Base-by-base conservation (phyloP, 2,797 vertebrate species). In the Enteromius unitaeniatus region DNA sequence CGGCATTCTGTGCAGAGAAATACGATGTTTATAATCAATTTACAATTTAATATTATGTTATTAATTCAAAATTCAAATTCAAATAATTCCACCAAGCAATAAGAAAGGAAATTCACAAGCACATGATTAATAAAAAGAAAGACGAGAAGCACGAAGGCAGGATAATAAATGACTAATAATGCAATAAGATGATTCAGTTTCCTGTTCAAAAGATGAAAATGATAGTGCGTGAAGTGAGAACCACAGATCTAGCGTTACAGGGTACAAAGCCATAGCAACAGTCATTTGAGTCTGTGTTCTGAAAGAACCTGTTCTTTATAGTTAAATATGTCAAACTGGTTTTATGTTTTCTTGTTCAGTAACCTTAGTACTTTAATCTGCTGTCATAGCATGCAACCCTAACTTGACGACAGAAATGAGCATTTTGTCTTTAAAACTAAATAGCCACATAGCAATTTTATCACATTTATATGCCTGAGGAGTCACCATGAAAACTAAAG, bases 1-100 rank as follows among this genome's bases (percentile, higher is more conserved):
- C 89, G 75, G 84, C 93, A 90, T 62, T 78, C 88, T 90, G 78
- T 3, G 5, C 6, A 10, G 78, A 6, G 34, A 64, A 19, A 69
- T 45, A 3, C 6, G 8, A 53, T 21, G 8, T 31, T 62, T 10
- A 40, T 23, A 1, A 80, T 15, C 42, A 8, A 34, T 76, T 70
- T 17, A 45, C 62, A 68, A 11, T 55, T 68, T 13, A 13, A 34
- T 0, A 15, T 70, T 9, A 78, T 9, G 26, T 1, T 9, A 37
- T 65, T 49, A 1, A 53, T 74, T 49, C 4, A 23, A 55, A 53
- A 81, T n/a, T 28, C 4, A 45, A 73, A 31, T n/a, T n/a, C n/a
- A 6, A 47, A 7, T 23, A 65, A 65, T 21, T 51, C 9, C 34
- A 65, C 37, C 10, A 34, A 76, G n/a, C 11, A 67, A 40, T 21